Conservation (phyloP, 2,888 invertebrate genomes). For the Quadroppia sp. region DNA sequence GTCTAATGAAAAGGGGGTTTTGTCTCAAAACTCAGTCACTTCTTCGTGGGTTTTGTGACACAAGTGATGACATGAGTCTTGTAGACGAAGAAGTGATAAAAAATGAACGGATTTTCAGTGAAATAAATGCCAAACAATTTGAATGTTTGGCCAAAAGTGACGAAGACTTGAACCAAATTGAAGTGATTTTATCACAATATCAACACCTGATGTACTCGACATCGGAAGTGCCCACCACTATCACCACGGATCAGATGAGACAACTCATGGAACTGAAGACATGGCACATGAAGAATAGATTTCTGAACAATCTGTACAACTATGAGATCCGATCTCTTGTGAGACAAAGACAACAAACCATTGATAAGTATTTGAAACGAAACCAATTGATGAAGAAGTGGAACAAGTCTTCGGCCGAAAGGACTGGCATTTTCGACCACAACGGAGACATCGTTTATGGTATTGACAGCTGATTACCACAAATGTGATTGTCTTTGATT, state of each 20-base stretch:
- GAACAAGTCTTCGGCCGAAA: neutral
- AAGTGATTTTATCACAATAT: neutral
- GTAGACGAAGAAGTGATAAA: slow-evolving; percentile 1
- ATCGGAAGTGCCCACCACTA: neutral
- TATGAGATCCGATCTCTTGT: neutral
- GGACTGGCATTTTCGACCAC: slow-evolving; percentile 2
- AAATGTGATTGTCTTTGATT: neutral
- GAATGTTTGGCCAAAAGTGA: slow-evolving; percentile 21
- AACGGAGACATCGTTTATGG: slow-evolving; percentile 29
- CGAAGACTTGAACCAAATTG: neutral
- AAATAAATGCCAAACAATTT: neutral
- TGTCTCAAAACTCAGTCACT: neutral
- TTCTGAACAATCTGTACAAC: neutral
- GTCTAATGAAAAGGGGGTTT: neutral
- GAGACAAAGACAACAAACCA: neutral
- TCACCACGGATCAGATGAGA: neutral
- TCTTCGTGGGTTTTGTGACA: neutral
- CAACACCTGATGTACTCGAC: slow-evolving; percentile 10
- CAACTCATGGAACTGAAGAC: neutral
- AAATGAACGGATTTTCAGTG: neutral
- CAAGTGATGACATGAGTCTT: neutral
- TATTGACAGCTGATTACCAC: neutral
- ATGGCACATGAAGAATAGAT: neutral
- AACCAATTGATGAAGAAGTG: neutral
- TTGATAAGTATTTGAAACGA: neutral